Evolutionary conservation across 2,888 invertebrate species (phyloP), one percentile per base, ranked within the genome.

Genomic region (Troides oblongomaculatus): DNA sequence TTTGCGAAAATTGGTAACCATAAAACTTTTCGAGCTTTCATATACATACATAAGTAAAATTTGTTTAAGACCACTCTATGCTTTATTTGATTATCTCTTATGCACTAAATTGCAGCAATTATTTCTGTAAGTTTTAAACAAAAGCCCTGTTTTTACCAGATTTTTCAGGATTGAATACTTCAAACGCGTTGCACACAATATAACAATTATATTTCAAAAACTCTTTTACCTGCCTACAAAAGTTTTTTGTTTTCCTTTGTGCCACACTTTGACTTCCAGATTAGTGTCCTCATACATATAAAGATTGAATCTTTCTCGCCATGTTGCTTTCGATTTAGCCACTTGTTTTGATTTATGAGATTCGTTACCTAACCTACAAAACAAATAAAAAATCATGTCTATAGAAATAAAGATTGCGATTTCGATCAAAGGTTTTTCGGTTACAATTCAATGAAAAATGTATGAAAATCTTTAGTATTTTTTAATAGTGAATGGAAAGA

Each of bases 291-390:
- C 91, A 69, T 91, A 88, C 17, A 87, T 72, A 72, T 89, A 82
- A 46, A 92, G 72, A 77, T 92, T 91, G 72, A 92, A 92, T 73
- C 88, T 80, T 71, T 92, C 92, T 62, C 89, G 84, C 92, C 92
- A 92, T 71, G 83, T 83, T 18, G 87, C 79, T 70, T 89, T 89
- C 7, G 86, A 81, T 77, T 89, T 91, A 57, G 85, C 76, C 17
- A 88, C 87, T 78, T 87, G 89, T 76, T 90, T 92, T 14, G 91
- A 87, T 78, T 92, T 92, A 78, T 90, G 85, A 64, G 82, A 79
- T 78, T 92, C 92, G 69, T 80, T 81, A 63, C 90, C 92, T 76
- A 92, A 78, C 76, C 92, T 92, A 82, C 6, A 60, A 78, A 36
- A 64, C 1, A 64, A 53, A 53, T 7, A 4, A 53, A n/a, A n/a